Evolutionary conservation across 2,888 invertebrate genomes (phyloP).

Genomic region (Trichogramma evanescens): DNA sequence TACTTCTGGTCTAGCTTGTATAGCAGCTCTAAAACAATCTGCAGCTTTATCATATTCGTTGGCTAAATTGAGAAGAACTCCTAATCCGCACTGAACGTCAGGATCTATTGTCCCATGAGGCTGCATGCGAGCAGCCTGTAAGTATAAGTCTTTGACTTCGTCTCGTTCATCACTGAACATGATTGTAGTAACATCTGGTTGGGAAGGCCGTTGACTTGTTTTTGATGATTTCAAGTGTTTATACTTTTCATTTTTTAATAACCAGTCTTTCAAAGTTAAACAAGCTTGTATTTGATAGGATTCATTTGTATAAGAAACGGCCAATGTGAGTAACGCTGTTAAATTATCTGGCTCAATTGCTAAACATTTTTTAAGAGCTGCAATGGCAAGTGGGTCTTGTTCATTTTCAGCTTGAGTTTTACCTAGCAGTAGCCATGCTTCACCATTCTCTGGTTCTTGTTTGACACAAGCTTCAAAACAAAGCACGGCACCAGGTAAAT

Average conservation of each 20-base stretch:
- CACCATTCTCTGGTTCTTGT: slow-evolving; percentile 67
- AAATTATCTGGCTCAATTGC: slow-evolving; percentile 72
- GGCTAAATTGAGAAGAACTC: slow-evolving; percentile 89
- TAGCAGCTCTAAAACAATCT: slow-evolving; percentile 88
- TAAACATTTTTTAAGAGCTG: slow-evolving; percentile 80
- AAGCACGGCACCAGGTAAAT: slow-evolving; percentile 89
- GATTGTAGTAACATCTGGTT: slow-evolving; percentile 43
- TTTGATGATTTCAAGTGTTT: slow-evolving; percentile 60
- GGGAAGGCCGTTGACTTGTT: slow-evolving; percentile 9
- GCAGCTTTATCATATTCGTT: slow-evolving; percentile 93
- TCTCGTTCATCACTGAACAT: slow-evolving; percentile 52
- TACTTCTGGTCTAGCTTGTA: slow-evolving; percentile 73
- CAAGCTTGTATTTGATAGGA: slow-evolving; percentile 86
- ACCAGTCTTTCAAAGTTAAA: slow-evolving; percentile 70
- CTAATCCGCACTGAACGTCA: slow-evolving; percentile 88
- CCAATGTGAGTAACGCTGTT: slow-evolving; percentile 80
- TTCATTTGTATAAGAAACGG: slow-evolving; percentile 95
- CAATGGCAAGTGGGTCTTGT: slow-evolving; percentile 88
- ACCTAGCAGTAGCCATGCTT: slow-evolving; percentile 83
- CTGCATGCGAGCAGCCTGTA: slow-evolving; percentile 72
- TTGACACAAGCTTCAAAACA: slow-evolving; percentile 94
- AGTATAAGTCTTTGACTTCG: slow-evolving; percentile 67
- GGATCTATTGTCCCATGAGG: slow-evolving; percentile 69
- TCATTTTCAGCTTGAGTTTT: slow-evolving; percentile 97
- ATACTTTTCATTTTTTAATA: slow-evolving; percentile 75